Percentiles rank a stretch among this genome's conserved stretches.
phyloP scores from a whole-genome alignment of 1,140 invertebrate genomes.

The Drosophila orosa region DNA sequence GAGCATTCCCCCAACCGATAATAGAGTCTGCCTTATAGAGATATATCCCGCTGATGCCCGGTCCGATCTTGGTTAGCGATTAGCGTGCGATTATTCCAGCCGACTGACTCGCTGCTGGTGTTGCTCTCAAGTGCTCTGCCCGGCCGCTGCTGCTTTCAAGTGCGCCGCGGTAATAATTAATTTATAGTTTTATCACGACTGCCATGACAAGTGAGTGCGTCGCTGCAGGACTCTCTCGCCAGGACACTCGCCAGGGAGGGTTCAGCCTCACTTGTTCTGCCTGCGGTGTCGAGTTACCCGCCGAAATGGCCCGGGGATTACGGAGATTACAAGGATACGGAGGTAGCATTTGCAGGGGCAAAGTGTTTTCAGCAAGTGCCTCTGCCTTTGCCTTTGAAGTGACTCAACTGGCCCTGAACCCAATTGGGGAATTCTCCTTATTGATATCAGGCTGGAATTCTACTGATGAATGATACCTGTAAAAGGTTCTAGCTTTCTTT shows the following conservation, averaged over 20 bases:
- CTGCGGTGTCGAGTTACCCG: conserved; percentile 32
- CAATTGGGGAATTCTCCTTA: conserved; percentile 7
- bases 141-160: conserved; percentile 57
- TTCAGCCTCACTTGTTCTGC: conserved; percentile 7
- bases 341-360: neutral
- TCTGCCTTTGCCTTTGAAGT: conserved; percentile 21
- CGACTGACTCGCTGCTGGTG: conserved; percentile 70
- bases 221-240: conserved; percentile 19
- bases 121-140: conserved; percentile 69
- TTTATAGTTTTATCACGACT: conserved; percentile 84
- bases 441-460: neutral
- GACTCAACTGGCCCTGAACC: neutral
- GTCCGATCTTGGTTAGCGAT: conserved; percentile 71
- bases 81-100: conserved; percentile 79
- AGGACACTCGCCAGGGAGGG: conserved; percentile 35
- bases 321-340: neutral
- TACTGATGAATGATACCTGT: neutral
- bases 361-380: conserved; percentile 17
- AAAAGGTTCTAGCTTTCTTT: neutral
- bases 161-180: conserved; percentile 84
- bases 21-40: neutral
- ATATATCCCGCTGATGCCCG: conserved; percentile 37
- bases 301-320: conserved; percentile 14
- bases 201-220: conserved; percentile 66
- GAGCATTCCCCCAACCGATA: neutral